These are phyloP conservation scores for Cryptoblepharus egeriae DNA, from an alignment of 2,797 vertebrate species.

Conservation along the genomic window DNA sequence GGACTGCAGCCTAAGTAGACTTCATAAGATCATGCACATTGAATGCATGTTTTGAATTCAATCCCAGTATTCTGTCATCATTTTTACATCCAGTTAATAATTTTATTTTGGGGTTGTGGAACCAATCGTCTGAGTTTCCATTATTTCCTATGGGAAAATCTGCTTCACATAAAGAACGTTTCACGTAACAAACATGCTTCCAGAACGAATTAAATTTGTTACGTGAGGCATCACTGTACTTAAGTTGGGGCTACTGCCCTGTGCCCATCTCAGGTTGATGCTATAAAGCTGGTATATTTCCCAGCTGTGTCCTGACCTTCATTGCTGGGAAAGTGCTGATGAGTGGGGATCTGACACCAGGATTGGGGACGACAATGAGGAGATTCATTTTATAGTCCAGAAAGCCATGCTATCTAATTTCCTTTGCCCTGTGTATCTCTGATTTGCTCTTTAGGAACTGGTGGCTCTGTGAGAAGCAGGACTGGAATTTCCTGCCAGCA, in stretches of 20 bases:
- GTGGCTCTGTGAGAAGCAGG: background rate
- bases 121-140: too few species aligned
- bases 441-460: constrained; percentile 4
- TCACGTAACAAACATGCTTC: too few species aligned
- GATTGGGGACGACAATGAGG: background rate
- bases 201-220: too few species aligned
- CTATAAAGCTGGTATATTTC: background rate
- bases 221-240: too few species aligned
- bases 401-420: constrained; percentile 26
- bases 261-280: background rate
- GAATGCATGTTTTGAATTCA: too few species aligned
- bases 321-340: constrained; percentile 20
- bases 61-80: too few species aligned
- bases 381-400: constrained; percentile 22
- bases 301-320: constrained; percentile 25
- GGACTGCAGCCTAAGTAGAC: too few species aligned
- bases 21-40: too few species aligned
- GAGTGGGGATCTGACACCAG: constrained; percentile 24
- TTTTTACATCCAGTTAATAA: too few species aligned
- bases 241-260: background rate
- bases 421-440: constrained; percentile 16
- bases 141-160: too few species aligned
- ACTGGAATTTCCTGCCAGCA: background rate
- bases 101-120: too few species aligned
- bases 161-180: too few species aligned